Conservation (phyloP, 2,797 vertebrate genomes). For the Sylvia borin region DNA sequence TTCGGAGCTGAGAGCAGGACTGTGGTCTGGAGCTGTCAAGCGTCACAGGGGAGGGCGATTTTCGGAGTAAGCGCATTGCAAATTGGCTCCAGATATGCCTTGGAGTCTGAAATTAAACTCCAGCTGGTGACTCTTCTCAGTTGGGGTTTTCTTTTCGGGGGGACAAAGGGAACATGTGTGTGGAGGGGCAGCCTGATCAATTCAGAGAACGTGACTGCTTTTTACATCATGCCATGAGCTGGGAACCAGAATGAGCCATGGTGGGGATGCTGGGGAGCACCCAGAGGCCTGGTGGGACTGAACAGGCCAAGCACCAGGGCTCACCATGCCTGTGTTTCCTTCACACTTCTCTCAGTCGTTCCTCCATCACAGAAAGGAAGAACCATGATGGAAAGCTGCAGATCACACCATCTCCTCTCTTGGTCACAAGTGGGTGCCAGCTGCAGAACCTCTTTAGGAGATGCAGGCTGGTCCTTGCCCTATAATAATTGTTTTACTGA, state of each 20-base stretch:
- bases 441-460: background rate
- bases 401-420: background rate
- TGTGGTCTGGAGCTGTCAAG: conserved; percentile 69
- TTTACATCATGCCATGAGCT: background rate
- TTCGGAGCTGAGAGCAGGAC: conserved; percentile 63
- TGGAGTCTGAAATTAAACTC: conserved; percentile 61
- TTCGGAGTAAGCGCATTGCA: conserved; percentile 56
- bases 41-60: conserved; percentile 51
- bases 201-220: background rate
- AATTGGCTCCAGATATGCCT: conserved; percentile 61
- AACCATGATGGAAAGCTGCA: background rate
- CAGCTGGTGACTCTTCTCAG: conserved; percentile 30
- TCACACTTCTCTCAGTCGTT: background rate
- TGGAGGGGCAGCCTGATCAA: background rate
- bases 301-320: background rate
- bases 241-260: fast-evolving
- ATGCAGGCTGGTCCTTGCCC: background rate
- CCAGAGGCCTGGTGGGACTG: background rate
- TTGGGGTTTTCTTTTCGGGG: conserved; percentile 18
- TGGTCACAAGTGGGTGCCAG: background rate
- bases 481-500: background rate
- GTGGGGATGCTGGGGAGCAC: background rate
- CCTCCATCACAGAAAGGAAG: background rate
- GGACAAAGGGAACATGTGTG: background rate
- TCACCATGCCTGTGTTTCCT: background rate